Percentiles rank a stretch among this genome's conserved stretches.
phyloP scores from a whole-genome alignment of 30 jellyfish, hydroid and myxozoan species.

The Mastigias papua region DNA sequence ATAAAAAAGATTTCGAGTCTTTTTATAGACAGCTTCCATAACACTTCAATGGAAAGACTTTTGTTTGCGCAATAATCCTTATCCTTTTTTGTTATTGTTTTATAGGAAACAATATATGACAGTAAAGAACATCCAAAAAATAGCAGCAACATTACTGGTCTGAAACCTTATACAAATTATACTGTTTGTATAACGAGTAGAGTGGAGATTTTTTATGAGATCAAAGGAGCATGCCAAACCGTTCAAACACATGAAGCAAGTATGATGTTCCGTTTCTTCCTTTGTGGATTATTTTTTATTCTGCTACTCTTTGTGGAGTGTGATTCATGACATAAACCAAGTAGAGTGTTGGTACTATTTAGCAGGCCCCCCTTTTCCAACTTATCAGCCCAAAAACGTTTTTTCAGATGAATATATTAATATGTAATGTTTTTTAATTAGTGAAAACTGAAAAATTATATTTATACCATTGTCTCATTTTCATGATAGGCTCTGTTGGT shows the following conservation, averaged over 20 bases:
- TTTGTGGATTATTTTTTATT: not conserved
- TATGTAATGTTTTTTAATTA: no score
- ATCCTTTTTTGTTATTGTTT: not conserved
- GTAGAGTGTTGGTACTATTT: no score
- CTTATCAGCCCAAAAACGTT: no score
- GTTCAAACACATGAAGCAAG: conserved; percentile 3
- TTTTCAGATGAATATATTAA: no score
- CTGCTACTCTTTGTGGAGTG: no score
- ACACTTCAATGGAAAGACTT: not conserved
- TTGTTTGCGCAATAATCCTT: not conserved
- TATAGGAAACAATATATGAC: conserved; percentile 3
- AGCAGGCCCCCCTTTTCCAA: no score
- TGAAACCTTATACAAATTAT: conserved; percentile 16
- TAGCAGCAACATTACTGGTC: not conserved
- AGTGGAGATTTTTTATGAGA: not conserved
- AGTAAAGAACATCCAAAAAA: not conserved
- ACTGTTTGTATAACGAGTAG: not conserved
- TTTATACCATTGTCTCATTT: no score
- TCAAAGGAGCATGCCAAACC: not conserved
- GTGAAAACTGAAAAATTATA: no score
- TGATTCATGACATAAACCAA: no score
- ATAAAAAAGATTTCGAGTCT: no score
- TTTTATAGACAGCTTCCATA: no score
- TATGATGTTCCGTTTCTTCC: not conserved
- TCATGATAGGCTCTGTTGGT: no score